Evolutionary conservation across 2,113 vertebrate genomes (phyloP).

Genomic region (Tretioscincus oriximinensis): DNA sequence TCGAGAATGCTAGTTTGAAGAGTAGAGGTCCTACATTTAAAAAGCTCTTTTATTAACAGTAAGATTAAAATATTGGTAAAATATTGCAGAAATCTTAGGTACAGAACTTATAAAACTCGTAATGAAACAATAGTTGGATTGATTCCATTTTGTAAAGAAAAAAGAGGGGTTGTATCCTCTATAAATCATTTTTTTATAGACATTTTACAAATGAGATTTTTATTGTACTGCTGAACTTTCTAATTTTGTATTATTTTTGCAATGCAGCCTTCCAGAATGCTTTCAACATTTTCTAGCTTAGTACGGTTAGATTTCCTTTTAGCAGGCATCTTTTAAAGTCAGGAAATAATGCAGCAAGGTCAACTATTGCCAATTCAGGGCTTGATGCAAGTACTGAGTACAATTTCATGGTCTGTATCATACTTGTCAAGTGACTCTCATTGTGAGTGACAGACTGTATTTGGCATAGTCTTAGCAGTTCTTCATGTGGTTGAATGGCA

Average conservation of each 20-base stretch:
- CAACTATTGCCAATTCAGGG: constrained; percentile 7
- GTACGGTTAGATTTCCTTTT: not conserved
- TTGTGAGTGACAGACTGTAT: constrained; percentile 21
- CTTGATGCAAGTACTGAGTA: constrained; percentile 9
- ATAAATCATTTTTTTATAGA: not conserved
- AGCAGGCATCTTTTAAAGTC: not conserved
- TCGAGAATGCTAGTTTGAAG: no score
- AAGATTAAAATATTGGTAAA: not conserved
- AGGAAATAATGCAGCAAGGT: constrained; percentile 6
- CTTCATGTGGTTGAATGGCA: constrained; percentile 2
- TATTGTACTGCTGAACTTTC: not conserved
- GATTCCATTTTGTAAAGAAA: not conserved
- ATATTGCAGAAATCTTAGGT: not conserved
- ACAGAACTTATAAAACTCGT: not conserved
- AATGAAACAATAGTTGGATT: no score
- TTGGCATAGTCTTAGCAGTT: not conserved
- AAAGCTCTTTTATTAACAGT: not conserved
- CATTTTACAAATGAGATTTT: not conserved
- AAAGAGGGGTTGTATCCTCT: not conserved
- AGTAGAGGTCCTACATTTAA: not conserved
- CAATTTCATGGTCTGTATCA: constrained; percentile 33
- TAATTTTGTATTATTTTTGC: not conserved
- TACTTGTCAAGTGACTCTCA: constrained; percentile 19
- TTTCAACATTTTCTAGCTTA: not conserved
- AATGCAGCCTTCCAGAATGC: not conserved